These are phyloP conservation scores for Corapipo altera DNA, from an alignment of 2,113 vertebrate genomes.

Conservation along the genomic window DNA sequence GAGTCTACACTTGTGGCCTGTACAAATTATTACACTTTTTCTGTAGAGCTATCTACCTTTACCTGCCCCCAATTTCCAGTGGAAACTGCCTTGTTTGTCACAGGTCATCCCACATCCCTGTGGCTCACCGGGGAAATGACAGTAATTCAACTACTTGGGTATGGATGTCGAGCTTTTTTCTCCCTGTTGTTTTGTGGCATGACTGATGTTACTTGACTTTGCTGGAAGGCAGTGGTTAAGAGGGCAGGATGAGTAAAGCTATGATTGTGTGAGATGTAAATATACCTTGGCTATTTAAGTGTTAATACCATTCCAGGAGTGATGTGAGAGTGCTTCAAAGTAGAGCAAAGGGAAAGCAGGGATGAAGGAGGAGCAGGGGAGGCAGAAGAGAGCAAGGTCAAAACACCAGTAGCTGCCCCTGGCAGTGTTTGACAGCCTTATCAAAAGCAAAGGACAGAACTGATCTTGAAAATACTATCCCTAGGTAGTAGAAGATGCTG, in stretches of 20 bases:
- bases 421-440: not conserved
- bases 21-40: not conserved
- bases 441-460: not conserved
- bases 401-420: not conserved
- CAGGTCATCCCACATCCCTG: not conserved
- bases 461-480: not conserved
- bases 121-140: not conserved
- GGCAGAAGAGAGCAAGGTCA: not conserved
- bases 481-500: not conserved
- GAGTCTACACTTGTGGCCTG: not conserved
- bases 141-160: not conserved
- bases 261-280: not conserved
- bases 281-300: not conserved
- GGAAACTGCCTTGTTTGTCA: not conserved
- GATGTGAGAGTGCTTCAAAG: not conserved
- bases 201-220: not conserved
- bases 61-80: not conserved
- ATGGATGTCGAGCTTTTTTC: not conserved
- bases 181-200: not conserved
- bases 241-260: not conserved
- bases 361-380: not conserved
- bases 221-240: not conserved
- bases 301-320: not conserved
- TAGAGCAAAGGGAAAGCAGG: not conserved
- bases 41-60: not conserved